Evolutionary conservation across 2,113 vertebrate species (phyloP), one percentile per base, ranked within the genome.

Genomic region (Chaenogobius annularis): DNA sequence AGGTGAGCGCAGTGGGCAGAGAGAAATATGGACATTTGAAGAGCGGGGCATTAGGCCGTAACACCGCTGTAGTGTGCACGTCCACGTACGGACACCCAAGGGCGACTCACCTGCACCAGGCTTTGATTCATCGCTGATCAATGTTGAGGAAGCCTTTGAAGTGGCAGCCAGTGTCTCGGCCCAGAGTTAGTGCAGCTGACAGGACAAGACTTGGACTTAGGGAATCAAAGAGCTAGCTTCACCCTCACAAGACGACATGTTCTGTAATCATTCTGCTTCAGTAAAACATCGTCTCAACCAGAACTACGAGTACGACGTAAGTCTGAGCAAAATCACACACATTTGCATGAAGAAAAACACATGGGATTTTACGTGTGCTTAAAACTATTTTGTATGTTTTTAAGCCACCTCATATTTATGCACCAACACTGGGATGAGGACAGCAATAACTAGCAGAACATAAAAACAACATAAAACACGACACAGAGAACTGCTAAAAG

Each of bases 41-140:
- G 78, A 76, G 43, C n/a, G 17, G 47, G 20, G 37, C 1, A 7
- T 19, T 1, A 1, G 46, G 65, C 44, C 9, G 11, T 44, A 74
- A 66, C 74, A 75, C 48, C 9, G 1, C 70, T 3, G 3, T 47
- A 54, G 69, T 52, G 22, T 61, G 55, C 40, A 9, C 54, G 66
- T 50, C 67, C 68, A 22, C n/a, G 48, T 66, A 23, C 1, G 5
- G 20, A 19, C 10, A 68, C 76, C 75, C 54, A 61, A 44, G 65
- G 78, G 78, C 61, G 37, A 23, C 46, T 37, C 7, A 10, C 59
- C 19, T 74, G 50, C 78, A 67, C 82, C 78, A 73, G 31, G 70
- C 85, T 88, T 86, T 80, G 72, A 86, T 81, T 77, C 56, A 72
- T 35, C 71, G 68, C 67, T 82, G 75, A 89, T 90, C 74, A 81